Conservation (phyloP, 2,888 invertebrate species). For the Parelbella ahira region DNA sequence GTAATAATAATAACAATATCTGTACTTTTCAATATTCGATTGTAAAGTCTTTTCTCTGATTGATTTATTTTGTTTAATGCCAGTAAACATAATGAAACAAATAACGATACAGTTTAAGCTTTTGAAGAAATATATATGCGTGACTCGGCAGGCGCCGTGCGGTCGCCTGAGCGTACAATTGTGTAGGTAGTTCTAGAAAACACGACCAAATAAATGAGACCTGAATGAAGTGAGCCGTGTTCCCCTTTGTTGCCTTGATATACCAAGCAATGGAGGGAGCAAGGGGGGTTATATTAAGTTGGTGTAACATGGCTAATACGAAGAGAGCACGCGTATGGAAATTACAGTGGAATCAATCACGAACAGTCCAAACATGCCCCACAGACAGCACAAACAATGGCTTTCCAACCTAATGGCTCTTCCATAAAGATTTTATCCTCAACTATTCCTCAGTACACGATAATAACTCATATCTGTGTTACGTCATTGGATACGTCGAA, state of each 20-base stretch:
- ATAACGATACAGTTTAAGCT: slow-evolving; percentile 55
- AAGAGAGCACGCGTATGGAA: slow-evolving; percentile 77
- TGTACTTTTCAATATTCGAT: too few species aligned
- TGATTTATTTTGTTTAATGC: too few species aligned
- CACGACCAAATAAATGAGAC: slow-evolving; percentile 48
- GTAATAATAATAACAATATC: too few species aligned
- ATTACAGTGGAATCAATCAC: slow-evolving; percentile 78
- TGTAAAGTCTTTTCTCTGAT: too few species aligned
- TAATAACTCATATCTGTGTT: slow-evolving; percentile 19
- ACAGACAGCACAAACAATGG: slow-evolving; percentile 66
- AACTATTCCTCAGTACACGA: slow-evolving; percentile 22
- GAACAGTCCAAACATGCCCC: slow-evolving; percentile 64
- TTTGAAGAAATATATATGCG: slow-evolving; percentile 72
- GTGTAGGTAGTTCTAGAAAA: slow-evolving; percentile 63
- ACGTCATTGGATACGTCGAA: too few species aligned
- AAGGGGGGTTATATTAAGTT: slow-evolving; percentile 37
- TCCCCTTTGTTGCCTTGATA: slow-evolving; percentile 33
- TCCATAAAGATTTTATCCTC: slow-evolving; percentile 53
- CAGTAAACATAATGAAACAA: slow-evolving; percentile 9
- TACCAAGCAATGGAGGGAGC: slow-evolving; percentile 29
- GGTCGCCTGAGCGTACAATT: slow-evolving; percentile 67
- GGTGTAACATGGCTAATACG: slow-evolving; percentile 74
- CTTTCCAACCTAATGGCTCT: slow-evolving; percentile 58
- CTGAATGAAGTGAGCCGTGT: slow-evolving; percentile 42
- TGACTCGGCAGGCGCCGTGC: slow-evolving; percentile 77